These are phyloP conservation scores for Pseudorhiza aurosa DNA, from an alignment of 30 jellyfish, hydroid and myxozoan species.

Conservation along the genomic window DNA sequence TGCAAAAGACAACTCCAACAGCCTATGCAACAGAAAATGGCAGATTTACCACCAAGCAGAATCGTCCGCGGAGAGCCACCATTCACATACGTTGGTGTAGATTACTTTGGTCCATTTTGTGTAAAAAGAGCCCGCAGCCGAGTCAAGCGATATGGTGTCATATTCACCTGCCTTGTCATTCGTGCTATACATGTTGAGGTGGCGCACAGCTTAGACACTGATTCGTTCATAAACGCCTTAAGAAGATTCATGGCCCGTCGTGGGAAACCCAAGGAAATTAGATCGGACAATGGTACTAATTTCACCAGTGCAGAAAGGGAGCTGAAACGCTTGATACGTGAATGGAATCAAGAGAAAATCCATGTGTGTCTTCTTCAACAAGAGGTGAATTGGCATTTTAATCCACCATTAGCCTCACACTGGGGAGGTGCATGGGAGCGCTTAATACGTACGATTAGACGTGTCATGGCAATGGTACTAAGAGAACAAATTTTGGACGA, in stretches of 20 bases:
- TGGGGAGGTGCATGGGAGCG: conserved; percentile 65
- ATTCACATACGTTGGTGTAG: conserved; percentile 55
- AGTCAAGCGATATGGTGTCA: conserved; percentile 47
- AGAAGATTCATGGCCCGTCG: conserved; percentile 11
- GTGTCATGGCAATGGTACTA: neutral
- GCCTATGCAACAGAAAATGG: conserved; percentile 56
- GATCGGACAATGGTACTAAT: conserved; percentile 12
- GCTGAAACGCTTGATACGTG: conserved; percentile 8
- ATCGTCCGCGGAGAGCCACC: conserved; percentile 33
- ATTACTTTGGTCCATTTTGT: conserved; percentile 47
- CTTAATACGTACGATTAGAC: conserved; percentile 24
- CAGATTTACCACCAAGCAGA: conserved; percentile 42
- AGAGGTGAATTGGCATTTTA: conserved; percentile 33
- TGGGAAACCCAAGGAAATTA: neutral
- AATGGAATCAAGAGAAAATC: conserved; percentile 33
- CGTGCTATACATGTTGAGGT: conserved; percentile 75
- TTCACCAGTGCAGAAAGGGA: conserved; percentile 30
- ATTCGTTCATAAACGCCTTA: conserved; percentile 34
- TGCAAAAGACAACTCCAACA: conserved; percentile 37
- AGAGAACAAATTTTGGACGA: conserved; percentile 10
- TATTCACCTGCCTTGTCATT: conserved; percentile 36
- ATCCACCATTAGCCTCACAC: conserved; percentile 57
- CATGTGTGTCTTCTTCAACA: conserved; percentile 8
- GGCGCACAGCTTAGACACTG: conserved; percentile 58
- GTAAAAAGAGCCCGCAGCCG: conserved; percentile 39